Conservation (phyloP, 2,888 invertebrate species). For the Myathropa florea region DNA sequence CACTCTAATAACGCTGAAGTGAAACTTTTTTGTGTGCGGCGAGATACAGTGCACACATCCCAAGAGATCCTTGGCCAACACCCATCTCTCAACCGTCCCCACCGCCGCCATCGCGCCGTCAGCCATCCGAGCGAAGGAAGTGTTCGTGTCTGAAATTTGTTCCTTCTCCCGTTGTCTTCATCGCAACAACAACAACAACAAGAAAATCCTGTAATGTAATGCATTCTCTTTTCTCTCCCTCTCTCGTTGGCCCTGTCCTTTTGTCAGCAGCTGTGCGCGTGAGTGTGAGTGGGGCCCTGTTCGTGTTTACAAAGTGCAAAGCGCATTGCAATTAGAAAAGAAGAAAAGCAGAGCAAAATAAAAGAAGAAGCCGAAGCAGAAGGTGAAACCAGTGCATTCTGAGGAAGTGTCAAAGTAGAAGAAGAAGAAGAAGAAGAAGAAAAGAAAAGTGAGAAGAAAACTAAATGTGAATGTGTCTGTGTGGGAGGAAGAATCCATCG, state of each 20-base stretch:
- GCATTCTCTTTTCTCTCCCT: slow-evolving; percentile 24
- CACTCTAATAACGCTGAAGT: slow-evolving; percentile 62
- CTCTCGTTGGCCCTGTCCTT: neutral
- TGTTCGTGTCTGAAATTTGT: neutral
- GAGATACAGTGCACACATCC: slow-evolving; percentile 6
- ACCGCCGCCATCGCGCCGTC: neutral
- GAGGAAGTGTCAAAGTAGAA: neutral
- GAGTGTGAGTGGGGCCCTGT: neutral
- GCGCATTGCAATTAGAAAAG: slow-evolving; percentile 62
- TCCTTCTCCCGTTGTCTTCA: neutral
- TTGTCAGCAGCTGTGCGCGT: neutral
- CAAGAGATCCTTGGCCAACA: slow-evolving; percentile 45
- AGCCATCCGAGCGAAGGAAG: neutral
- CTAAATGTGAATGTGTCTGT: slow-evolving; percentile 64
- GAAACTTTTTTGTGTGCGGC: slow-evolving; percentile 38
- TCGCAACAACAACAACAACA: neutral
- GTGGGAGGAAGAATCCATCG: slow-evolving; percentile 51
- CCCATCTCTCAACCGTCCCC: neutral
- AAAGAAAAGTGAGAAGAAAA: slow-evolving; percentile 26
- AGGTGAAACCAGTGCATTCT: neutral
- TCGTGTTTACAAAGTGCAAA: slow-evolving; percentile 58
- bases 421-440: neutral
- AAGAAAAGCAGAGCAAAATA: slow-evolving; percentile 38
- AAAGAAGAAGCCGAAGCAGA: slow-evolving; percentile 19
- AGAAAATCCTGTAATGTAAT: slow-evolving; percentile 24